Evolutionary conservation across 1,140 invertebrate species (phyloP), one percentile per base, ranked within the genome.

Genomic region (Heliconius hewitsoni): DNA sequence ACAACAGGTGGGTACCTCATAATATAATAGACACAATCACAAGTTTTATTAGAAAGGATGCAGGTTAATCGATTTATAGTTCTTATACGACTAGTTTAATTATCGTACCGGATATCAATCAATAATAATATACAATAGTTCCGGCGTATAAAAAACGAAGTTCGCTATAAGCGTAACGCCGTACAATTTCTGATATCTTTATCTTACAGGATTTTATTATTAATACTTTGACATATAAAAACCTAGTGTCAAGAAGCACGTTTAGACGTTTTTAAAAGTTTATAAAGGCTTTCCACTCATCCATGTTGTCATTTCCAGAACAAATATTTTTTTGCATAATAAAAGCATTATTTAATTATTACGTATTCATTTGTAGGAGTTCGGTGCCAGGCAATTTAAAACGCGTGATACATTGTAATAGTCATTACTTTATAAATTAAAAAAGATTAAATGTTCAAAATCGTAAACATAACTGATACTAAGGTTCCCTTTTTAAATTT

Each of bases 81-180:
- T n/a, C 27, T 66, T 30, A 66, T 66, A 3, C 9, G 23, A 66
- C 23, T 66, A 60, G 19, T 60, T 60, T 60, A 30, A 66, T 66
- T 66, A 30, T 30, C 27, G n/a, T 30, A 30, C 27, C 60, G 60
- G 60, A 66, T 66, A 66, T 66, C 23, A 66, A 66, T 27, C 60
- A 66, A 66, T 66, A 30, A 16, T 66, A 66, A 66, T 30, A 66
- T 60, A 9, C 23, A 60, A 60, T 60, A 60, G n/a, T 60, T 60
- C 55, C 55, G 2, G 55, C n/a, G 3, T 60, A 60, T 60, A 27
- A 23, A 27, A 60, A 23, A 19, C 55, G 2, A 27, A 8, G 55
- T 19, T 23, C 9, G 55, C 55, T 60, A 23, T 60, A 3, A 66
- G 60, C 60, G 8, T 18, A 16, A 27, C 9, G 23, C 60, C 60